These are phyloP conservation scores for Glaucopsyche alexis DNA, from an alignment of 2,888 invertebrate species.

Conservation along the genomic window DNA sequence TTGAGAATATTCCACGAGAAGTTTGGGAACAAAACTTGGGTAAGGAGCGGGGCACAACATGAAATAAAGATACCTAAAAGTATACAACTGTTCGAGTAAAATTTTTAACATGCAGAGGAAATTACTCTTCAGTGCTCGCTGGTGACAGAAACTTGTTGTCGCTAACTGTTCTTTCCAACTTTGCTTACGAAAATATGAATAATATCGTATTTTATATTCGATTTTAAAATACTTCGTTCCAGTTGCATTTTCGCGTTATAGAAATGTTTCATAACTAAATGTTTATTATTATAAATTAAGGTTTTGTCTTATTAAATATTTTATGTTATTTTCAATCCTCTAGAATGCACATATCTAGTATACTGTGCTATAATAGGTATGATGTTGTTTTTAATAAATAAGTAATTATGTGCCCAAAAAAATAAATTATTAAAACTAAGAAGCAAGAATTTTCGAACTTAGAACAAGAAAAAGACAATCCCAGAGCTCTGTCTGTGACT, in stretches of 20 bases:
- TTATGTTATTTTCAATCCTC: not conserved
- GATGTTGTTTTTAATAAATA: no score
- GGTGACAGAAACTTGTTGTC: constrained; percentile 28
- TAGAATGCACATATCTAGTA: no score
- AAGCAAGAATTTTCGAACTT: no score
- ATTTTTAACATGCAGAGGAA: constrained; percentile 30
- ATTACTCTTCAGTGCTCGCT: constrained; percentile 29
- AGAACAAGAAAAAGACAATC: no score
- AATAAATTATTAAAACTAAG: no score
- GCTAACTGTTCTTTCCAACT: constrained; percentile 31
- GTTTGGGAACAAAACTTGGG: constrained; percentile 31
- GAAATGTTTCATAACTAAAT: not conserved
- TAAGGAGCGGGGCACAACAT: constrained; percentile 29
- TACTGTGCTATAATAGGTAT: no score
- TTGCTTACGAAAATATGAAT: constrained; percentile 27
- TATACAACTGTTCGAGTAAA: constrained; percentile 31
- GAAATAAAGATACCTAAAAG: constrained; percentile 30
- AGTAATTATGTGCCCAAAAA: no score
- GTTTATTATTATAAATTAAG: not conserved
- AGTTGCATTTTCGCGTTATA: not conserved
- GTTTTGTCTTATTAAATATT: not conserved
- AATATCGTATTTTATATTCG: constrained; percentile 21
- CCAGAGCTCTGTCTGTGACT: no score
- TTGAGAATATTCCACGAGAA: constrained; percentile 30
- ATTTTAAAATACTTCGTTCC: constrained; percentile 14